These are phyloP conservation scores for Artibeus jamaicensis DNA, from an alignment of 2,797 vertebrate genomes.

Conservation along the genomic window DNA sequence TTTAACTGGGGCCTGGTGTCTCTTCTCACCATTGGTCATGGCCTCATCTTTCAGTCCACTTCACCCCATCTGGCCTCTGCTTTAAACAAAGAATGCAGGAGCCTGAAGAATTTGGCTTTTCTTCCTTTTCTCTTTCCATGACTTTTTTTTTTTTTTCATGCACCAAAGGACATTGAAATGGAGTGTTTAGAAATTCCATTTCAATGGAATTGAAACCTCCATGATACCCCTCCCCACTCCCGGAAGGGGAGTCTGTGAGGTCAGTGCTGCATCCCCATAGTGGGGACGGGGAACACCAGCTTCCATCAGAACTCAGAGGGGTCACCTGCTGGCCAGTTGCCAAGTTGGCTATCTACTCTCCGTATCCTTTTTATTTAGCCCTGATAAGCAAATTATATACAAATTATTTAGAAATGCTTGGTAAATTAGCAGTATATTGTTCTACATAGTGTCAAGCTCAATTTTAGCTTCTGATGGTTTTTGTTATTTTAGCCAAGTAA, in stretches of 20 bases:
- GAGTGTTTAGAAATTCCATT: no score
- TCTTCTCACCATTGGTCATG: accelerated
- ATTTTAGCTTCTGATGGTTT: neutral
- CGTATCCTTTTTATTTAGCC: neutral
- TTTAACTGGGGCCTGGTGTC: neutral
- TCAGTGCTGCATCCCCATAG: no score
- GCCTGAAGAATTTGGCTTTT: neutral
- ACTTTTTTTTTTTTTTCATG: neutral
- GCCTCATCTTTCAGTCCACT: neutral
- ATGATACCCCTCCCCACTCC: neutral
- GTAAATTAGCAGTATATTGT: neutral
- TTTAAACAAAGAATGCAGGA: neutral
- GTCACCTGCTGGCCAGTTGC: neutral
- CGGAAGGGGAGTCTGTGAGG: neutral
- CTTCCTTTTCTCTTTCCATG: neutral
- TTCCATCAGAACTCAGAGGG: neutral
- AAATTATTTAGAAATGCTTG: neutral
- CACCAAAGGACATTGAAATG: neutral
- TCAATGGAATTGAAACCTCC: no score
- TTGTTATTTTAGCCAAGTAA: neutral
- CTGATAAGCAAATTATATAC: neutral
- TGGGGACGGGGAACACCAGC: neutral
- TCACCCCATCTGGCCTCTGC: neutral
- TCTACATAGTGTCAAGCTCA: neutral
- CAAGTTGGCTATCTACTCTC: neutral